These are phyloP conservation scores for Hemitrygon akajei DNA, from an alignment of 2,797 vertebrate genomes.

Conservation along the genomic window DNA sequence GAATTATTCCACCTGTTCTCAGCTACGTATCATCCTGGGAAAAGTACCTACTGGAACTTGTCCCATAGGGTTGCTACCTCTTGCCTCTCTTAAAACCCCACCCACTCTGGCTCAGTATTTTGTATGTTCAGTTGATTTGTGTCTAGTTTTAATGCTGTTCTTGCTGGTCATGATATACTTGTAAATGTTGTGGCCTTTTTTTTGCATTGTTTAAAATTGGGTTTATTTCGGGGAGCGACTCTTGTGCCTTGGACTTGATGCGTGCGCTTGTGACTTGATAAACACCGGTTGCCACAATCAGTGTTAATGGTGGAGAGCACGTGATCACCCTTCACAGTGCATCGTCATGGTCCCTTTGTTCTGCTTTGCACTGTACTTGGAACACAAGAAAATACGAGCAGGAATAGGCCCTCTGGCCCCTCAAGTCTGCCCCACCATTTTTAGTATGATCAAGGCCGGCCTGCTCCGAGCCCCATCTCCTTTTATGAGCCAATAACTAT, in stretches of 20 bases:
- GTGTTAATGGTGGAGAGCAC: neutral
- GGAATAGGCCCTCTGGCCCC: no score
- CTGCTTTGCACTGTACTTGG: neutral
- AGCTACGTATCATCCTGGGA: neutral
- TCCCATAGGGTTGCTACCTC: no score
- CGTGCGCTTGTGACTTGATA: neutral
- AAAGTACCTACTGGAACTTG: neutral
- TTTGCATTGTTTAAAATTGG: neutral
- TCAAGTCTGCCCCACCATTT: no score
- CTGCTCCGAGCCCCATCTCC: no score
- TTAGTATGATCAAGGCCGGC: no score
- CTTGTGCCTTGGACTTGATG: neutral
- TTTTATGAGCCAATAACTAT: no score
- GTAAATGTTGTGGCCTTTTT: neutral
- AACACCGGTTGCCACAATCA: neutral
- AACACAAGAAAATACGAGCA: no score
- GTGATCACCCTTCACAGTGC: neutral
- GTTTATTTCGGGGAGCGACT: neutral
- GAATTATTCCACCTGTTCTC: neutral
- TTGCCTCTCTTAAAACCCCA: neutral
- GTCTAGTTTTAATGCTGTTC: neutral
- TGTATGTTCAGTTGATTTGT: neutral
- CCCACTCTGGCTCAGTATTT: neutral
- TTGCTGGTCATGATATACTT: neutral
- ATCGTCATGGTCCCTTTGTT: neutral